These are phyloP conservation scores for Bedellia somnulentella DNA, from an alignment of 2,888 invertebrate species.

Conservation along the genomic window DNA sequence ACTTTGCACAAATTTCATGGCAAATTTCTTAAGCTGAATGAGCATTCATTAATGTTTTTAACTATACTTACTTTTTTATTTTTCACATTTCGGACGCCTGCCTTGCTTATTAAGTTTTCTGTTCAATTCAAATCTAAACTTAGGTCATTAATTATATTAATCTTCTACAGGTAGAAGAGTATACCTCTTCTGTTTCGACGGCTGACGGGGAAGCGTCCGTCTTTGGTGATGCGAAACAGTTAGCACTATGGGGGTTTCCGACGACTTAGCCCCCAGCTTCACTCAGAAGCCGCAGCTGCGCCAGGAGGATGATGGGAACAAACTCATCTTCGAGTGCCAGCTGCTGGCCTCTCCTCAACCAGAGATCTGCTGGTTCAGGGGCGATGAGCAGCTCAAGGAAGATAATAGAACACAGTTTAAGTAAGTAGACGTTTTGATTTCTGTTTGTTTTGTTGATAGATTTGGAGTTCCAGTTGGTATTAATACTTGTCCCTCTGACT, in stretches of 20 bases:
- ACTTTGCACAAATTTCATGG: too few relatives aligned
- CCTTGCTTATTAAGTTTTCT: too few relatives aligned
- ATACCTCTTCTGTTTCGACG: conserved; percentile 12
- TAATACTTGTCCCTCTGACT: too few relatives aligned
- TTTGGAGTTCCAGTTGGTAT: too few relatives aligned
- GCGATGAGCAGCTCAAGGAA: conserved; percentile 81
- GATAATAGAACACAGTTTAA: conserved; percentile 85
- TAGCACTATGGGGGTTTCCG: conserved; percentile 78
- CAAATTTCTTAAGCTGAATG: too few relatives aligned
- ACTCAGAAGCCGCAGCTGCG: conserved; percentile 96
- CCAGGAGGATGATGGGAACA: conserved; percentile 95
- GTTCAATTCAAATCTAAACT: too few relatives aligned
- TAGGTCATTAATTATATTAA: too few relatives aligned
- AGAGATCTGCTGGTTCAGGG: conserved; percentile 89
- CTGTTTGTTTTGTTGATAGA: neutral
- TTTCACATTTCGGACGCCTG: too few relatives aligned
- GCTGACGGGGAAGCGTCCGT: conserved; percentile 10
- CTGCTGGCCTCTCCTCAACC: conserved; percentile 85
- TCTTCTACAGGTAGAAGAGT: conserved; percentile 22
- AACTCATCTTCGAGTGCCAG: conserved; percentile 92
- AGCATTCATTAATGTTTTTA: too few relatives aligned
- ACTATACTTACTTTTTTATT: too few relatives aligned
- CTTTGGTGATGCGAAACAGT: conserved; percentile 40
- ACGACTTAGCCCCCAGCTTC: conserved; percentile 97
- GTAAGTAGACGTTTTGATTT: conserved; percentile 23